Evolutionary conservation across 64 coral and sea anemone genomes (phyloP), one percentile per base, ranked within the genome.

Genomic region (Trachythela sp.): DNA sequence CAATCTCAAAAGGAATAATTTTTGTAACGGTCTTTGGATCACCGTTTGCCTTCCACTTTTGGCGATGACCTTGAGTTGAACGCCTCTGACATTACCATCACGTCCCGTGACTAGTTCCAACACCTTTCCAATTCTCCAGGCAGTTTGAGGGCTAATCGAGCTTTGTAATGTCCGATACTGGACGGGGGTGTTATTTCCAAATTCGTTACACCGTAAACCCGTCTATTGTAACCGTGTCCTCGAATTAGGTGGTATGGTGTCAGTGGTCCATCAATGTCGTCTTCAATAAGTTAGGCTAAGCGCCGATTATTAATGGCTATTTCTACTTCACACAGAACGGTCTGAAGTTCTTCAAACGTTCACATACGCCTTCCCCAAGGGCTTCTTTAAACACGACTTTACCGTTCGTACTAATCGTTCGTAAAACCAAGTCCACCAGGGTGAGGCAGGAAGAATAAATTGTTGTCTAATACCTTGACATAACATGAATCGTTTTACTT

Each of bases 321-420:
- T 35, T 80, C 75, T 11, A 80, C 20, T 15, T 80, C 75, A 30
- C 75, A 80, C 37, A 35, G 20, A 13, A 80, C 20, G 13, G 32
- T 80, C 20, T 80, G 75, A 6, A 80, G 75, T 37, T 80, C 75
- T 22, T 80, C 75, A 18, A 80, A 39, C 30, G 75, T 80, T n/a
- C 31, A 22, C 8, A 18, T 34, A 39, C 1, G 75, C 32, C 8
- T 22, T 80, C 32, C 75, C 75, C 0, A 80, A 30, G 8, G 26
- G 32, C 32, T 80, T 80, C 75, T 80, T 80, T 11, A 80, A 22
- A 80, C 75, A 38, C 8, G 37, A 3, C 38, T 80, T 80, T 0
- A 80, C 75, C 2, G 75, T 80, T 8, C 75, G 75, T 36, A 80
- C 75, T 1, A 80, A 29, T 1, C 75, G 75, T 36, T 80, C 38